Percentiles rank a stretch among this genome's conserved stretches.
phyloP scores from a whole-genome alignment of 2,797 vertebrate species.

The Melanotaenia parkinsoni region DNA sequence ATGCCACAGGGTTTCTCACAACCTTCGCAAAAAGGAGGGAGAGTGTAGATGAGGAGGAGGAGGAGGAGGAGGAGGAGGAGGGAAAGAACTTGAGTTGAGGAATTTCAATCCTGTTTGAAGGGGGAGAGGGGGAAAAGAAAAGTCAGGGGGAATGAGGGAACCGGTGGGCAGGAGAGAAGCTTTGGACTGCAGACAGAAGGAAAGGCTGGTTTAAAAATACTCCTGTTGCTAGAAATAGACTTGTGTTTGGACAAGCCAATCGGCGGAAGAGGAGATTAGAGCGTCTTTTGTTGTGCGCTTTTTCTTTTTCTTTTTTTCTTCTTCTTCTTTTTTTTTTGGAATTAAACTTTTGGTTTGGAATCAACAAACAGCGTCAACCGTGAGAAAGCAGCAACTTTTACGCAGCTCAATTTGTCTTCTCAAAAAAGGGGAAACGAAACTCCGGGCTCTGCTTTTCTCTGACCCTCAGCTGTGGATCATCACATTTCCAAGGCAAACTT shows the following conservation, averaged over 20 bases:
- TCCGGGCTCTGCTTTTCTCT: background rate
- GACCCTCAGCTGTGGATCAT: slow-evolving; percentile 38
- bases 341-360: background rate
- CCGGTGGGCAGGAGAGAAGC: slow-evolving; percentile 57
- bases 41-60: slow-evolving; percentile 48
- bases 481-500: background rate
- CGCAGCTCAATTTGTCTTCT: background rate
- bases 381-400: background rate
- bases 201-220: slow-evolving; percentile 53
- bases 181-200: slow-evolving; percentile 30
- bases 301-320: background rate
- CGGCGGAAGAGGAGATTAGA: slow-evolving; percentile 1
- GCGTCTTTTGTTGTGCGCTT: slow-evolving; percentile 5
- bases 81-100: slow-evolving; percentile 80
- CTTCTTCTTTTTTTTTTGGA: background rate
- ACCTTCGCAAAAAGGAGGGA: slow-evolving; percentile 62
- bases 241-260: slow-evolving; percentile 3
- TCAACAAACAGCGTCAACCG: slow-evolving; percentile 18
- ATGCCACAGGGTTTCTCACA: slow-evolving; percentile 67
- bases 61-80: slow-evolving; percentile 55
- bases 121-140: slow-evolving; percentile 51
- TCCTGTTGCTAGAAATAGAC: slow-evolving; percentile 43
- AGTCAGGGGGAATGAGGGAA: slow-evolving; percentile 45
- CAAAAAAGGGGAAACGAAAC: slow-evolving; percentile 48
- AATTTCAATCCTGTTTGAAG: slow-evolving; percentile 82